Percentiles rank a stretch among this genome's conserved stretches.
Evolutionary conservation across 2,113 vertebrate genomes (phyloP).

Genomic region (Polypterus senegalus): DNA sequence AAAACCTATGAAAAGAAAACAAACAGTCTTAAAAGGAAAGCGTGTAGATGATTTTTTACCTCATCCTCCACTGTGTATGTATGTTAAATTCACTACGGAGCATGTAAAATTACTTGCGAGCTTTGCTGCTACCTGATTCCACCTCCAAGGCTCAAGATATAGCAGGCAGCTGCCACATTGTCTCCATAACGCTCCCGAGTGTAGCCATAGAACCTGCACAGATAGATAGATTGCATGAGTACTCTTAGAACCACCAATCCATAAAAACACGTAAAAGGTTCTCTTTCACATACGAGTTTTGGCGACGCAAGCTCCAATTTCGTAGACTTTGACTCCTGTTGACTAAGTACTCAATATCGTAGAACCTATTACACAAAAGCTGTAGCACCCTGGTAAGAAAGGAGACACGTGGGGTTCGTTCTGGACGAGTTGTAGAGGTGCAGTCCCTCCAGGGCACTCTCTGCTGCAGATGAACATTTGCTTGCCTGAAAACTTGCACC

Average conservation of each 20-base stretch:
- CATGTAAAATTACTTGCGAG: not conserved
- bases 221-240: not conserved
- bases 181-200: conserved; percentile 30
- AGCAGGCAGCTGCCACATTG: conserved; percentile 44
- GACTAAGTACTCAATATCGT: conserved; percentile 40
- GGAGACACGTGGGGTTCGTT: conserved; percentile 13
- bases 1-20: conserved; percentile 41
- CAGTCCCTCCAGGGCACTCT: conserved; percentile 16
- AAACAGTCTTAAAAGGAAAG: too few relatives aligned
- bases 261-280: not conserved
- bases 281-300: conserved; percentile 37
- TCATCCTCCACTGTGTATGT: too few relatives aligned
- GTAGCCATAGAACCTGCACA: conserved; percentile 36
- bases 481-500: conserved; percentile 22
- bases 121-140: conserved; percentile 49
- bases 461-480: conserved; percentile 1
- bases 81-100: not conserved
- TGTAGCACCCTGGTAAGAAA: conserved; percentile 25
- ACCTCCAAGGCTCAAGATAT: conserved; percentile 48
- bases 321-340: conserved; percentile 21
- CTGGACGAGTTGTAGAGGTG: conserved; percentile 11
- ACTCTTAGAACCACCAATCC: not conserved
- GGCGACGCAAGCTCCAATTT: conserved; percentile 18
- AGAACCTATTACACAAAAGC: conserved; percentile 34
- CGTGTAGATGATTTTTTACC: too few relatives aligned